A percentile compares a stretch with the other conserved stretches of the same genome.
Conservation (phyloP, 2,797 vertebrate species). For the Sebastes wilsoni region DNA sequence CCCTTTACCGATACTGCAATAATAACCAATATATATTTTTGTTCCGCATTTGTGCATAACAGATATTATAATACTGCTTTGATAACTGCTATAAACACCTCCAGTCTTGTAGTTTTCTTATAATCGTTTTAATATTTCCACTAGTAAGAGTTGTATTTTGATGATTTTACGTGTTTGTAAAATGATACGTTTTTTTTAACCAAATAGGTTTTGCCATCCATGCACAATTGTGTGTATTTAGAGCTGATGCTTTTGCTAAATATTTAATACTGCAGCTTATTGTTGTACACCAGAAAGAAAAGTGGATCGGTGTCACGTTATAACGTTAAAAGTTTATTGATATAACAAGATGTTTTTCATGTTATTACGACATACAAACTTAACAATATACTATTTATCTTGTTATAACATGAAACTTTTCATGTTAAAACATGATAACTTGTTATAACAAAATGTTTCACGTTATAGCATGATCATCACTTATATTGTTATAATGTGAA, state of each 20-base stretch:
- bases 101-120: not conserved
- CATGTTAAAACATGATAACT: too few species aligned
- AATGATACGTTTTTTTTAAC: constrained; percentile 16
- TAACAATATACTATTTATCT: too few species aligned
- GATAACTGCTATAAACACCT: not conserved
- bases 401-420: too few species aligned
- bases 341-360: too few species aligned
- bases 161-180: constrained; percentile 51
- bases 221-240: constrained; percentile 31
- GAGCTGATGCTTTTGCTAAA: constrained; percentile 5
- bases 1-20: constrained; percentile 16
- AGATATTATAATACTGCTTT: constrained; percentile 15
- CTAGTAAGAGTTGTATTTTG: constrained; percentile 46
- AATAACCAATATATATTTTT: not conserved
- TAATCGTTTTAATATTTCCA: constrained; percentile 45
- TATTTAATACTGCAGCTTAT: not conserved
- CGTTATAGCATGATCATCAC: too few species aligned
- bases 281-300: too few species aligned
- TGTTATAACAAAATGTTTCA: too few species aligned
- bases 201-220: constrained; percentile 13
- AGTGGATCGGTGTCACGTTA: too few species aligned
- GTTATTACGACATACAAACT: too few species aligned
- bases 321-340: too few species aligned
- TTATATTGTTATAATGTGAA: too few species aligned
- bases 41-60: constrained; percentile 18